Percentiles rank a stretch among this genome's conserved stretches.
Evolutionary conservation across 2,113 vertebrate genomes (phyloP).

Genomic region (Pontoporia blainvillei): DNA sequence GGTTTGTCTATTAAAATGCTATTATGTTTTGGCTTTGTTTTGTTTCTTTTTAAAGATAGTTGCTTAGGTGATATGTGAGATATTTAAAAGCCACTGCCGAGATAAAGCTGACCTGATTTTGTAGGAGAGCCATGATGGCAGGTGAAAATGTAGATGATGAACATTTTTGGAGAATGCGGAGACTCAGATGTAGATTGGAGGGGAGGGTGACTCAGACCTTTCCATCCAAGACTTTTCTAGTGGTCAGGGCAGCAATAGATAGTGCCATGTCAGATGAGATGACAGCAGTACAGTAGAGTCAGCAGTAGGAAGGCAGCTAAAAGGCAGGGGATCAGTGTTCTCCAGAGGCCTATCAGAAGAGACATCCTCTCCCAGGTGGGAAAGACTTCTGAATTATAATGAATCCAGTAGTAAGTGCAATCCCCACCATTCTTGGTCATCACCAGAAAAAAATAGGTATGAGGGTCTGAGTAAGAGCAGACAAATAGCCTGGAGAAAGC

Average conservation of each 20-base stretch:
- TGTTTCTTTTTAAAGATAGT: neutral
- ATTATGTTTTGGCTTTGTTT: neutral
- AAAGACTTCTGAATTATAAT: neutral
- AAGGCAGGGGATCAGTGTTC: neutral
- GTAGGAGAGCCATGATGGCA: neutral
- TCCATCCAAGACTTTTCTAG: neutral
- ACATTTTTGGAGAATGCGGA: neutral
- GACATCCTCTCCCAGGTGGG: neutral
- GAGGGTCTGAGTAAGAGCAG: neutral
- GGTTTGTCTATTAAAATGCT: neutral
- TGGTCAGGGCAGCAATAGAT: neutral
- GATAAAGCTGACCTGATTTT: neutral
- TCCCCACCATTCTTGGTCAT: neutral
- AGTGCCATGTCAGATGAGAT: neutral
- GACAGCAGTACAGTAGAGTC: neutral
- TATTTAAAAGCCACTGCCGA: neutral
- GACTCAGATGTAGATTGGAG: neutral
- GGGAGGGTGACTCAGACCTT: neutral
- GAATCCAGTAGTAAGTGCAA: neutral
- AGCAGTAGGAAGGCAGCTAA: neutral
- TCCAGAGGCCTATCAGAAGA: neutral
- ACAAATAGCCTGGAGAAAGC: neutral
- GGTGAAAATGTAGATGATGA: neutral
- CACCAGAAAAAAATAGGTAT: neutral
- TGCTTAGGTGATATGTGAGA: neutral